These are phyloP conservation scores for Rhinoraja longicauda DNA, from an alignment of 2,797 vertebrate species.

Conservation along the genomic window DNA sequence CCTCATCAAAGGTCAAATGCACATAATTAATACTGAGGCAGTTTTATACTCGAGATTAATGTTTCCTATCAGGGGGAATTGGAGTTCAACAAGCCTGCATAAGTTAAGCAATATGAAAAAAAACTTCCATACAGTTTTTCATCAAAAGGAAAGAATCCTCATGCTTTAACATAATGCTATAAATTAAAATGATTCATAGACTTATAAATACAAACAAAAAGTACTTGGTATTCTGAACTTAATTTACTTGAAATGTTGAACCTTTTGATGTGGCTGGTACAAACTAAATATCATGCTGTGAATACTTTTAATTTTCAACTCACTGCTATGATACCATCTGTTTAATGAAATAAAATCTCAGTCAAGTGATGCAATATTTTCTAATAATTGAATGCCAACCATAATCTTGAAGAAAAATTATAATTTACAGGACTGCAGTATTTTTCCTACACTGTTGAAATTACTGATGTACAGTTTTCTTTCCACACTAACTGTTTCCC, in stretches of 20 bases:
- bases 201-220: constrained; percentile 19
- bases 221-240: constrained; percentile 8
- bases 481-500: background rate
- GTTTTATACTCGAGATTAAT: background rate
- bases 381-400: background rate
- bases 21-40: background rate
- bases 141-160: background rate
- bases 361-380: background rate
- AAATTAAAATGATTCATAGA: background rate
- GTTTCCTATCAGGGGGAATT: background rate
- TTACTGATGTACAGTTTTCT: background rate
- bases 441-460: background rate
- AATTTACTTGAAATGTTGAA: background rate
- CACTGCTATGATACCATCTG: background rate
- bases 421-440: background rate
- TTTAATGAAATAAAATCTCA: background rate
- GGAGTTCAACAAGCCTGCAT: background rate
- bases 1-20: background rate
- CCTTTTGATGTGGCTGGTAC: background rate
- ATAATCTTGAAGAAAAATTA: background rate
- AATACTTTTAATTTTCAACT: background rate
- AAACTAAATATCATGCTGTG: background rate
- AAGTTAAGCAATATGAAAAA: background rate
- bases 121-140: background rate
- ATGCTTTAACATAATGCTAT: background rate